Conservation (phyloP, 2,113 vertebrate species). For the Tretioscincus oriximinensis region DNA sequence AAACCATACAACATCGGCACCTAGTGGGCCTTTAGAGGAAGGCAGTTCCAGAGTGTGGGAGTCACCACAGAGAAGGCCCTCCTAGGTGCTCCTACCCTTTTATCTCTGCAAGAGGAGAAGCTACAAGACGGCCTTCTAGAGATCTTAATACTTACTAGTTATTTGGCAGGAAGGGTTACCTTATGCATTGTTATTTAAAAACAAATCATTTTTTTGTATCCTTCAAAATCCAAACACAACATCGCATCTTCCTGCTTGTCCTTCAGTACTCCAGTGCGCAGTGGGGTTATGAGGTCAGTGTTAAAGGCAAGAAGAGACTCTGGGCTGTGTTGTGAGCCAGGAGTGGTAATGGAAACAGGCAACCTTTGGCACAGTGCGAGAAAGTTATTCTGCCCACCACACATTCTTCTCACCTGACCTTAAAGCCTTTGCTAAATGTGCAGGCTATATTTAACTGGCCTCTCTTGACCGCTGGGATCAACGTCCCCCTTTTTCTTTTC, state of each 20-base stretch:
- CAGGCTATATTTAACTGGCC: constrained; percentile 57
- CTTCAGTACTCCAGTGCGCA: background rate
- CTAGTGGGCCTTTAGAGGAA: too few species aligned
- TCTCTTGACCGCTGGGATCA: constrained; percentile 45
- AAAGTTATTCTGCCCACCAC: constrained; percentile 11
- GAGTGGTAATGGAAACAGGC: constrained; percentile 27
- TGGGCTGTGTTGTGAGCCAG: constrained; percentile 11
- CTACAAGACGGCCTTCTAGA: too few species aligned
- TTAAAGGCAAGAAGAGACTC: background rate
- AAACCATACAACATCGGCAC: too few species aligned
- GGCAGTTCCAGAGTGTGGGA: too few species aligned
- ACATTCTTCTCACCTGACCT: constrained; percentile 59
- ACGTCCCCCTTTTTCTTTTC: constrained; percentile 43
- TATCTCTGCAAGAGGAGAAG: too few species aligned
- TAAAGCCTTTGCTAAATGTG: constrained; percentile 21
- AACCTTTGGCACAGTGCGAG: constrained; percentile 26
- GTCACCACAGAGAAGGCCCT: too few species aligned
- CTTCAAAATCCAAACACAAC: background rate
- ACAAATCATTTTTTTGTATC: background rate
- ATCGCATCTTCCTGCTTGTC: background rate
- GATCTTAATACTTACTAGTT: background rate
- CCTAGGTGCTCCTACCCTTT: too few species aligned
- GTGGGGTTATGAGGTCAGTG: background rate
- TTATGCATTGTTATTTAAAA: background rate
- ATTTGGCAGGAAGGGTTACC: background rate